A percentile compares a stretch with the other conserved stretches of the same genome.
These are phyloP conservation scores for Sminthopsis crassicaudata DNA, from an alignment of 2,113 vertebrate species.

Conservation along the genomic window DNA sequence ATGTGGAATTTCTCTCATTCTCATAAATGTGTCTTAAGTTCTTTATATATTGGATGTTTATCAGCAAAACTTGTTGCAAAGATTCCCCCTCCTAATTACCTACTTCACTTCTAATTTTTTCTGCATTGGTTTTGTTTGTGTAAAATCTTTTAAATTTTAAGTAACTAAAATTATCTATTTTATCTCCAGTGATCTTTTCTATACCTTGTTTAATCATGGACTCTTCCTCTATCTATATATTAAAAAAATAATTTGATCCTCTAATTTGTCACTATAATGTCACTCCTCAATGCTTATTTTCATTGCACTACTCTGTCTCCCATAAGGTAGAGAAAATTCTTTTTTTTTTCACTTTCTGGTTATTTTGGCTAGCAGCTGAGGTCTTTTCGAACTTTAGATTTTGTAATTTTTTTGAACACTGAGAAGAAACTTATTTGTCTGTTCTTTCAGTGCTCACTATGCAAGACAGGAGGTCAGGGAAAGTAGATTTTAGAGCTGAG, in stretches of 20 bases:
- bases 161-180: not conserved
- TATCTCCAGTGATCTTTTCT: not conserved
- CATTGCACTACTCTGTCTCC: not conserved
- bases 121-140: not conserved
- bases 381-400: not conserved
- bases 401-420: not conserved
- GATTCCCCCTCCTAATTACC: not conserved
- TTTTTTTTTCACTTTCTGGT: not conserved
- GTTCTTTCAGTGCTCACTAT: not conserved
- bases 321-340: not conserved
- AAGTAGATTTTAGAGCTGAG: not conserved
- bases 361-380: not conserved
- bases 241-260: not conserved
- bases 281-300: not conserved
- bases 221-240: not conserved
- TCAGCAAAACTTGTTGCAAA: not conserved
- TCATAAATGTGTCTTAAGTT: not conserved
- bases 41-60: not conserved
- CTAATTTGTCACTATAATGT: not conserved
- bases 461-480: not conserved
- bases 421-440: not conserved
- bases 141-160: not conserved
- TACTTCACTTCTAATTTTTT: not conserved
- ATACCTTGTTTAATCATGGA: not conserved
- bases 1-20: not conserved